Evolutionary conservation across 2,113 vertebrate genomes (phyloP), one percentile per base, ranked within the genome.

Genomic region (Sorex araneus): DNA sequence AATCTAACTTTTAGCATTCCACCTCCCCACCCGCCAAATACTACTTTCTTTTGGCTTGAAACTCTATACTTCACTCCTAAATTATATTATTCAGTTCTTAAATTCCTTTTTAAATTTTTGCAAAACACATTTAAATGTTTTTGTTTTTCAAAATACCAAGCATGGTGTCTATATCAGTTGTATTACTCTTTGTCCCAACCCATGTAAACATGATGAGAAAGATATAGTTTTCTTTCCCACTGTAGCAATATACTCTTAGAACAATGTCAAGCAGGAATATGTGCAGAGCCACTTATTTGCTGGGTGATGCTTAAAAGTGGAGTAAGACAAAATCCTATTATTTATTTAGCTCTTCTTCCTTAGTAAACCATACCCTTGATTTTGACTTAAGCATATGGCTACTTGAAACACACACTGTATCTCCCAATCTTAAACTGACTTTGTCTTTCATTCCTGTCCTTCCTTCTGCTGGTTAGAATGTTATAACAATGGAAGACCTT

Each of bases 371-470:
- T 27, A 10, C 15, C 76, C 34, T 73, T 28, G 1, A n/a, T 7
- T 74, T 60, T 76, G 2, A 50, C 4, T 16, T 36, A 13, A 27
- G 34, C 8, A 25, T n/a, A 40, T 16, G 27, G 25, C 2, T 69
- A 9, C 36, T 47, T 75, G 25, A 91, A 79, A 71, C 11, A 70
- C 57, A 94, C 4, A 71, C 19, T n/a, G 83, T 63, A n/a, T 71
- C 76, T 83, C 79, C 34, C 32, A 89, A n/a, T 78, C 57, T 73
- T 54, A 63, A 15, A 4, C 27, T 71, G 21, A 54, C 28, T 64
- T 3, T 9, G 27, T 76, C 80, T 60, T 2, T 8, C 43, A 40
- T 3, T 57, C 27, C 30, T 67, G 64, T 78, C 40, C 47, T 66
- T 36, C 47, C 76, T 76, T 66, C 27, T 86, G 11, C 23, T 40